Evolutionary conservation across 2,113 vertebrate genomes (phyloP).

Genomic region (Motacilla alba): DNA sequence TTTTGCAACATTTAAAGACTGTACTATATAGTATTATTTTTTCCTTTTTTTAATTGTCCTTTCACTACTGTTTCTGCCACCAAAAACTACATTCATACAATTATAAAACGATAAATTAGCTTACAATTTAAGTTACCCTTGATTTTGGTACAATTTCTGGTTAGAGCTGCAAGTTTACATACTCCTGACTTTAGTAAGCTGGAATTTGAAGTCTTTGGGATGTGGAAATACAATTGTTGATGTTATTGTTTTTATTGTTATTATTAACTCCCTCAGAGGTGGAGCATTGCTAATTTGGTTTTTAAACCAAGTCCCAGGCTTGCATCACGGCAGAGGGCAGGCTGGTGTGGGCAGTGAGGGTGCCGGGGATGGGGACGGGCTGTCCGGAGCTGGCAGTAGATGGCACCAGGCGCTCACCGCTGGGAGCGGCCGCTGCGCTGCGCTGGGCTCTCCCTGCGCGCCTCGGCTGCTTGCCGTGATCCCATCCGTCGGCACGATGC

Average conservation of each 20-base stretch:
- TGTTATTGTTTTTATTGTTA: background rate
- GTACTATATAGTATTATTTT: background rate
- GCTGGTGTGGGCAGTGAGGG: background rate
- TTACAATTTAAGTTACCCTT: background rate
- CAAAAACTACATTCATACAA: background rate
- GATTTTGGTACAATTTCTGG: background rate
- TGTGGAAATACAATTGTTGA: background rate
- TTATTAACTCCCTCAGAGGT: background rate
- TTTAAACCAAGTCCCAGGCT: background rate
- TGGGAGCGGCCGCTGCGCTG: background rate
- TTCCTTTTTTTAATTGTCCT: background rate
- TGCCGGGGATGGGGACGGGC: too few species aligned
- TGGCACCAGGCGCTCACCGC: constrained; percentile 47
- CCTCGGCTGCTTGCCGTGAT: rapidly evolving
- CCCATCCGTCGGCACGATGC: background rate
- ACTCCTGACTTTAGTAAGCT: background rate
- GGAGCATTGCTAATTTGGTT: background rate
- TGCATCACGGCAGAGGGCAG: background rate
- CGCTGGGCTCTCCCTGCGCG: background rate
- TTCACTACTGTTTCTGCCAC: background rate
- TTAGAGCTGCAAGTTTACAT: background rate
- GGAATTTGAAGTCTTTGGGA: background rate
- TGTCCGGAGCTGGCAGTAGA: constrained; percentile 4
- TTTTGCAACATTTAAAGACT: background rate
- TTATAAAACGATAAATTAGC: background rate